Evolutionary conservation across 1,140 invertebrate genomes (phyloP), one percentile per base, ranked within the genome.

Genomic region (Macrosteles quadrilineatus): DNA sequence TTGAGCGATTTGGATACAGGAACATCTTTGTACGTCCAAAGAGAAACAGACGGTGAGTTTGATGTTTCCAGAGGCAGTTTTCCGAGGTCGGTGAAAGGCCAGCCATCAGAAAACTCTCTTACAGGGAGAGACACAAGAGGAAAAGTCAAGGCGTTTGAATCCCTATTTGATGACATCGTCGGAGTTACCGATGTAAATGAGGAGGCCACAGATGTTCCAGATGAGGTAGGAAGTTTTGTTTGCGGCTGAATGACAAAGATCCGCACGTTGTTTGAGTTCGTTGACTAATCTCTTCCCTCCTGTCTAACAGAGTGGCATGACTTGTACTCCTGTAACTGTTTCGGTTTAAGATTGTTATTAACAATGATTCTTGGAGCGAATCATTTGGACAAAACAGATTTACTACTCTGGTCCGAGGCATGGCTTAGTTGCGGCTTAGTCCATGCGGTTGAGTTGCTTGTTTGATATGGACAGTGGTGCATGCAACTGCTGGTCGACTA

Each of bases 241-340:
- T 59, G 55, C 55, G 55, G 27, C 55, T 50, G 21, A 59, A 25
- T 59, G 55, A 59, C 21, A 11, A 36, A 19, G 59, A 32, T 36
- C 6, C 40, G 63, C 63, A 66, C 32, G 63, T 45, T 17, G 32
- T 30, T 66, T 2, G 63, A 45, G 32, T 14, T 36, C 27, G 21
- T 25, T 59, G 25, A 66, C 63, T 66, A 66, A 66, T 66, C 32
- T 43, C 40, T 66, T 66, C 23, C 45, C 55, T 11, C 12, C 31
- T 66, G 63, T 66, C 32, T 66, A 66, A 66, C 63, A 6, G 63
- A 64, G 40, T 66, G 63, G 63, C 63, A 66, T 66, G 63, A 29
- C 9, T 66, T 66, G 17, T 40, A 11, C 32, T 63, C 1, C 32
- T 31, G 32, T 19, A 30, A 31, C 59, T 63, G 21, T 57, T 17